Evolutionary conservation across 2,113 vertebrate species (phyloP).

Genomic region (Loxodonta africana): DNA sequence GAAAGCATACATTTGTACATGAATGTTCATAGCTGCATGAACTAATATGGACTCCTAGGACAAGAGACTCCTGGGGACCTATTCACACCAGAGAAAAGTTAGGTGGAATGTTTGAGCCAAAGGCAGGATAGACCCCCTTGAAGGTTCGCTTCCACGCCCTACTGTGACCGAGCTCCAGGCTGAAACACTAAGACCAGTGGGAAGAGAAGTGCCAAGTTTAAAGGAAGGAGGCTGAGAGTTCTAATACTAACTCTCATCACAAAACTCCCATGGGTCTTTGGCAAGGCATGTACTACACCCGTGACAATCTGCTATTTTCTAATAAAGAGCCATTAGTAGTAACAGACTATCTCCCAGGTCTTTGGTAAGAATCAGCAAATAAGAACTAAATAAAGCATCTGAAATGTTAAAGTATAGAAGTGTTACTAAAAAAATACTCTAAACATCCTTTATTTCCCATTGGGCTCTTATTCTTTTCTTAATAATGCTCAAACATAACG

Average conservation of each 20-base stretch:
- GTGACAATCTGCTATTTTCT: not conserved
- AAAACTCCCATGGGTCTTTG: not conserved
- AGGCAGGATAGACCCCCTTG: not conserved
- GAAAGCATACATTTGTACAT: not conserved
- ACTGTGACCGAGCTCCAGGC: not conserved
- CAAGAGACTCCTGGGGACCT: not conserved
- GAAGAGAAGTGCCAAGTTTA: not conserved
- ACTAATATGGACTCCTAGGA: not conserved
- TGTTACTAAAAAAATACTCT: constrained; percentile 8
- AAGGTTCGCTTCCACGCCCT: not conserved
- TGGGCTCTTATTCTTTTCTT: constrained; percentile 29
- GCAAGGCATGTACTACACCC: not conserved
- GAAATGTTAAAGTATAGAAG: constrained; percentile 22
- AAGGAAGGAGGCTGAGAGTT: not conserved
- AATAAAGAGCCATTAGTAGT: not conserved
- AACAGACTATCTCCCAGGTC: not conserved
- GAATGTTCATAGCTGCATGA: not conserved
- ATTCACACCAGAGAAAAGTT: not conserved
- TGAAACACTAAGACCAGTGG: not conserved
- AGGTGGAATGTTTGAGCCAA: not conserved
- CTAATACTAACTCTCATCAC: not conserved
- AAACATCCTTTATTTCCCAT: not conserved
- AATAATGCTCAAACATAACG: constrained; percentile 31
- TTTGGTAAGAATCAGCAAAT: not conserved
- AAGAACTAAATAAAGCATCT: constrained; percentile 49